These are phyloP conservation scores for Maccullochella peelii DNA, from an alignment of 2,113 vertebrate species.

Conservation along the genomic window DNA sequence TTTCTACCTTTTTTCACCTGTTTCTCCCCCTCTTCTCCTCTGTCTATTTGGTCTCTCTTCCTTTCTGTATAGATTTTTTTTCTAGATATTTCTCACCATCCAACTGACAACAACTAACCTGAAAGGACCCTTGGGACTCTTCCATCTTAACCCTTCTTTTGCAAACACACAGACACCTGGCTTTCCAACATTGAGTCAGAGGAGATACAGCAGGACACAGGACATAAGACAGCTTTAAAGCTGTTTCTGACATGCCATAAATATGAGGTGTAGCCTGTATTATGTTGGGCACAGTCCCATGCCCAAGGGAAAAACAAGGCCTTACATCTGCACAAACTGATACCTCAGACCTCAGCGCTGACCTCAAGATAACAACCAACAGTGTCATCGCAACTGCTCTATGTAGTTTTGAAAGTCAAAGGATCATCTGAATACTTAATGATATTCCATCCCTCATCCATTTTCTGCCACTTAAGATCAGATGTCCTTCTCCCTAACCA, in stretches of 20 bases:
- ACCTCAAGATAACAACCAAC: neutral
- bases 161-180: neutral
- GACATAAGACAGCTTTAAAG: neutral
- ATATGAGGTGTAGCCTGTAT: conserved; percentile 6
- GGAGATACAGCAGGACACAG: conserved; percentile 10
- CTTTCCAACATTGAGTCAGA: neutral
- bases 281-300: neutral
- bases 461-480: neutral
- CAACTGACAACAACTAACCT: neutral
- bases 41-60: neutral
- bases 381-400: neutral
- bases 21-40: neutral
- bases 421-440: neutral
- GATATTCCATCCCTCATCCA: neutral
- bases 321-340: neutral
- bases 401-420: neutral
- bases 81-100: neutral
- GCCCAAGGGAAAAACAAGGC: neutral
- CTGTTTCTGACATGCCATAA: conserved; percentile 9
- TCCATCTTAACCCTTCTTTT: neutral
- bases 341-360: neutral
- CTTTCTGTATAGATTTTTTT: neutral
- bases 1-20: neutral
- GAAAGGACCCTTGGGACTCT: neutral
- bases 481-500: neutral